A percentile compares a stretch with the other conserved stretches of the same genome.
Evolutionary conservation across 92 coral and sea anemone genomes (phyloP).

Genomic region (Virgularia gustaviana): DNA sequence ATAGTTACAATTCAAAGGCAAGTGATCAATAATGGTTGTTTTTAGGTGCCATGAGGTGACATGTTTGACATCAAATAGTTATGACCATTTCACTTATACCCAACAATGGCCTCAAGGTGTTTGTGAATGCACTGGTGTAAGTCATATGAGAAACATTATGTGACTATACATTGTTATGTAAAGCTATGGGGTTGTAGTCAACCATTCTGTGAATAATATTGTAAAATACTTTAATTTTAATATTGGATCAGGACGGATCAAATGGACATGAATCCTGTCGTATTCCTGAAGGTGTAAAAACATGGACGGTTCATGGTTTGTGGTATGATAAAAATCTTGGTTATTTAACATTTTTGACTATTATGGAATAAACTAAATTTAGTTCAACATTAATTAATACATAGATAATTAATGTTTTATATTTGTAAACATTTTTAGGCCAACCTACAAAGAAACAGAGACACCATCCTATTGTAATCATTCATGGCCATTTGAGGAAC

Average conservation of each 20-base stretch:
- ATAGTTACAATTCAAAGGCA: too few relatives aligned
- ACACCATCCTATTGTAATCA: slow-evolving; percentile 69
- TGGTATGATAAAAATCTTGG: too few relatives aligned
- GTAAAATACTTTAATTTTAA: background rate
- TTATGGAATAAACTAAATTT: background rate
- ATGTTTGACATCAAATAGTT: slow-evolving; percentile 32
- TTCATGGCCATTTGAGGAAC: slow-evolving; percentile 69
- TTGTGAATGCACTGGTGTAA: slow-evolving; percentile 47
- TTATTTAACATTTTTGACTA: too few relatives aligned
- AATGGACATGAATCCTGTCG: slow-evolving; percentile 11
- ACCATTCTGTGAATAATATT: background rate
- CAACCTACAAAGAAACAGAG: slow-evolving; percentile 65
- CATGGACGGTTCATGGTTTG: slow-evolving; percentile 94
- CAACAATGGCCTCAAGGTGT: slow-evolving; percentile 94
- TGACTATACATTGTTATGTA: background rate
- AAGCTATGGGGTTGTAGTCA: slow-evolving; percentile 9
- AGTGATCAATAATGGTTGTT: too few relatives aligned
- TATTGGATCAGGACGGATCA: background rate
- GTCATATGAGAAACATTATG: slow-evolving; percentile 1
- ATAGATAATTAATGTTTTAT: background rate
- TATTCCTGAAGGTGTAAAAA: slow-evolving; percentile 64
- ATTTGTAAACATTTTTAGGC: slow-evolving; percentile 52
- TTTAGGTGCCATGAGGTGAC: too few relatives aligned
- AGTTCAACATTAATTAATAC: background rate
- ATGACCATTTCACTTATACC: slow-evolving; percentile 72